Conservation (phyloP, 1,140 invertebrate genomes). For the Subanguina moxae region DNA sequence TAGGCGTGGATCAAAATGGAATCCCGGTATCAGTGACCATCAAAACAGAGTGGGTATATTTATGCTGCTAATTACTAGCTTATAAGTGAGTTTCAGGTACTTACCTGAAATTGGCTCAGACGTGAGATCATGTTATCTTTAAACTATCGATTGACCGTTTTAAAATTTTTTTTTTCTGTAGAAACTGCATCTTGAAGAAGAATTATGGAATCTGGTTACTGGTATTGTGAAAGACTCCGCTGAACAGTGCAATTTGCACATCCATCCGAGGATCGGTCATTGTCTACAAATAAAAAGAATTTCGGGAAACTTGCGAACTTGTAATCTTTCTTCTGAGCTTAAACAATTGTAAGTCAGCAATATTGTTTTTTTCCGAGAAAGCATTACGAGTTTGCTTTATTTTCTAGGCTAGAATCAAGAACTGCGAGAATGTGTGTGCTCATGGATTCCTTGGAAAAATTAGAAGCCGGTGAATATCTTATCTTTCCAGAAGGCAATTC, state of each 20-base stretch:
- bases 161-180: slow-evolving; percentile 2
- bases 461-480: slow-evolving; percentile 9
- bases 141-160: too few species aligned
- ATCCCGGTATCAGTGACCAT: not conserved
- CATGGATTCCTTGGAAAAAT: not conserved
- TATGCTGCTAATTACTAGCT: too few species aligned
- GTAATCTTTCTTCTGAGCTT: not conserved
- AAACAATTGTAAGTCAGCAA: too few species aligned
- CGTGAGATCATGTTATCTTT: too few species aligned
- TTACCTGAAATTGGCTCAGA: slow-evolving; percentile 11
- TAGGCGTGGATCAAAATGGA: slow-evolving; percentile 5
- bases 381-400: too few species aligned
- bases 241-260: slow-evolving; percentile 4
- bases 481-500: slow-evolving; percentile 1
- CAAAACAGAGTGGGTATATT: not conserved
- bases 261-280: not conserved
- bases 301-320: not conserved
- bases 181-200: slow-evolving; percentile 8
- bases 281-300: slow-evolving; percentile 9
- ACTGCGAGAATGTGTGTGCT: slow-evolving; percentile 4
- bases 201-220: slow-evolving; percentile 5
- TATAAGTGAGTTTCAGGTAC: not conserved
- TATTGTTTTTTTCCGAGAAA: not conserved
- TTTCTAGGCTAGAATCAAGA: not conserved
- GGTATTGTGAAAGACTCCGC: not conserved